phyloP scores from a whole-genome alignment of 2,797 vertebrate species.

The Kryptolebias ocellatus region DNA sequence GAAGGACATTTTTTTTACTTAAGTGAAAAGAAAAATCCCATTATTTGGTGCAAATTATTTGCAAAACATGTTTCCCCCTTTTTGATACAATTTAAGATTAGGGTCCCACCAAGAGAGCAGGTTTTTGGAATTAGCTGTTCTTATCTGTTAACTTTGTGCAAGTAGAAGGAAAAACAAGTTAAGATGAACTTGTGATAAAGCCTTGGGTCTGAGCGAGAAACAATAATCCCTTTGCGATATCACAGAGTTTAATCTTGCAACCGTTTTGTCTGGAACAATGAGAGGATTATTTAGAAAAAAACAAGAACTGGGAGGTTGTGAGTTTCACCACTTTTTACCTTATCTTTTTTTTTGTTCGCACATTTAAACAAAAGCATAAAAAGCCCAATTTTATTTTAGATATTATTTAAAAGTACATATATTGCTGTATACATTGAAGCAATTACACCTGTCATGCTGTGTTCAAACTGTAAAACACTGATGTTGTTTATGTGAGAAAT shows the following conservation, averaged over 20 bases:
- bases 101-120: neutral
- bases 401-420: neutral
- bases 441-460: neutral
- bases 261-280: conserved; percentile 32
- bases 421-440: neutral
- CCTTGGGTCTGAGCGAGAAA: neutral
- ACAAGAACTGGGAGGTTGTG: conserved; percentile 30
- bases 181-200: conserved; percentile 16
- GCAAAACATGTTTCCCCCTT: neutral
- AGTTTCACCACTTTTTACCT: conserved; percentile 23
- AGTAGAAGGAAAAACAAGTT: conserved; percentile 1
- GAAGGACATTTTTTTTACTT: neutral
- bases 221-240: conserved; percentile 43
- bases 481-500: neutral
- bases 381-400: neutral
- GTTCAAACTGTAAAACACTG: neutral
- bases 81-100: neutral
- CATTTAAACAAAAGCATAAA: neutral
- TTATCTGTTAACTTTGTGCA: conserved; percentile 1
- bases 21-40: neutral
- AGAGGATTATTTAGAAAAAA: conserved; percentile 38
- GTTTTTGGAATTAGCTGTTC: neutral
- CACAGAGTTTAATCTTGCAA: conserved; percentile 54
- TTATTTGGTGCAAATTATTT: neutral
- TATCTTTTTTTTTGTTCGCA: conserved; percentile 10